Evolutionary conservation across 2,888 invertebrate species (phyloP).

Genomic region (Chloromyia formosa): DNA sequence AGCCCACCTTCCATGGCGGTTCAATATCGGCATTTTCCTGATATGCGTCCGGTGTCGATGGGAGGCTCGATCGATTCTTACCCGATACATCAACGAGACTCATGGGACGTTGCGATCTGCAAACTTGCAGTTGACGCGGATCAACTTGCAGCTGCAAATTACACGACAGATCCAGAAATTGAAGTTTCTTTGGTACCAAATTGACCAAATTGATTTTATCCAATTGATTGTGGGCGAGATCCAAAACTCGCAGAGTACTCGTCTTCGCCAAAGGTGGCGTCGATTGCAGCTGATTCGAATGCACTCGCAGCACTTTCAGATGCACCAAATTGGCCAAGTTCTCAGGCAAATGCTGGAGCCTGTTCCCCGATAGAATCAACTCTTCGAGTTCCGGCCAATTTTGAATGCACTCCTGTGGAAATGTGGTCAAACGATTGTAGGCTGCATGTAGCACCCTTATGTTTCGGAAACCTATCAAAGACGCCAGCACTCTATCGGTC

Average conservation of each 20-base stretch:
- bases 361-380: slow-evolving; percentile 83
- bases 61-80: slow-evolving; percentile 74
- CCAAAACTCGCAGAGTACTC: slow-evolving; percentile 78
- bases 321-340: slow-evolving; percentile 76
- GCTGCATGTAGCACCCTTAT: slow-evolving; percentile 78
- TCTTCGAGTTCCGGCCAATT: slow-evolving; percentile 85
- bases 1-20: slow-evolving; percentile 82
- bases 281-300: slow-evolving; percentile 80
- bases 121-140: slow-evolving; percentile 81
- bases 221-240: slow-evolving; percentile 85
- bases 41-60: slow-evolving; percentile 66
- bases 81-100: slow-evolving; percentile 87
- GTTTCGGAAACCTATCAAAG: slow-evolving; percentile 72
- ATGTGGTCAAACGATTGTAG: slow-evolving; percentile 77
- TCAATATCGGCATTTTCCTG: slow-evolving; percentile 70
- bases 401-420: slow-evolving; percentile 78
- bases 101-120: slow-evolving; percentile 80
- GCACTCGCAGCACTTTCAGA: slow-evolving; percentile 79
- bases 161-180: slow-evolving; percentile 86
- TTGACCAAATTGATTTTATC: slow-evolving; percentile 80
- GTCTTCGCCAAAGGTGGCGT: slow-evolving; percentile 82
- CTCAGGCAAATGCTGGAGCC: slow-evolving; percentile 78
- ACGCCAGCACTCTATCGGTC: slow-evolving; percentile 74
- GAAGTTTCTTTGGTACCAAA: slow-evolving; percentile 81
- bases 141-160: slow-evolving; percentile 84